Base-by-base conservation (phyloP, 2,888 invertebrate genomes). In the Idaea biselata region DNA sequence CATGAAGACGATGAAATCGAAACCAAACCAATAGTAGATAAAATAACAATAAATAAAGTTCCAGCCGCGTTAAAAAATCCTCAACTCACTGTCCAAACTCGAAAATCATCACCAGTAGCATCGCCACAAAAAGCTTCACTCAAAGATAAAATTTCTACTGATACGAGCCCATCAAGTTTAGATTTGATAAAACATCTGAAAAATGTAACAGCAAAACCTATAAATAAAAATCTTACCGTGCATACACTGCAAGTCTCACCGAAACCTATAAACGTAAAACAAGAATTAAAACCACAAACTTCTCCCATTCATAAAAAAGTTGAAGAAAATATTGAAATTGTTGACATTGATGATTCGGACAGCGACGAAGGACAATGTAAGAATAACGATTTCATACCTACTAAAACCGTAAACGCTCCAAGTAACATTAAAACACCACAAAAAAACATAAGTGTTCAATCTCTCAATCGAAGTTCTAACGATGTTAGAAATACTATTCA, bases 341-440 rank as follows among this genome's bases (percentile, higher is more conserved):
- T 84, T 65, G 89, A 86, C 68, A 82, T 91, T 67, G 91, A 91
- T 59, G 91, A 91, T 70, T 91, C 91, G 60, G 91, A 91, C 62
- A 84, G 83, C 73, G 89, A 91, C 63, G 87, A 86, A 67, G 73
- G 74, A 70, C 60, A 68, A 66, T 54, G 64, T 63, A 44, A 69
- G 16, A 62, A 62, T 65, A 69, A 67, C 59, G 16, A 61, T 33
- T 44, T 66, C 63, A 54, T 11, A 16, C 60, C 61, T 54, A 53
- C 61, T 59, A 71, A 67, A 62, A 60, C 62, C 6, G 65, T 59
- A 71, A 73, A 58, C 68, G 79, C 69, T 31, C 55, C 73, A 25
- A 70, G 80, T 44, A 75, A 76, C 58, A 68, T 88, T 6, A 83
- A 81, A 73, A 82, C 80, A 70, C 68, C 87, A 3, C 78, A 78